Percentiles rank a stretch among this genome's conserved stretches.
Evolutionary conservation across 2,888 invertebrate species (phyloP).

Genomic region (Diplazon laetatorius): DNA sequence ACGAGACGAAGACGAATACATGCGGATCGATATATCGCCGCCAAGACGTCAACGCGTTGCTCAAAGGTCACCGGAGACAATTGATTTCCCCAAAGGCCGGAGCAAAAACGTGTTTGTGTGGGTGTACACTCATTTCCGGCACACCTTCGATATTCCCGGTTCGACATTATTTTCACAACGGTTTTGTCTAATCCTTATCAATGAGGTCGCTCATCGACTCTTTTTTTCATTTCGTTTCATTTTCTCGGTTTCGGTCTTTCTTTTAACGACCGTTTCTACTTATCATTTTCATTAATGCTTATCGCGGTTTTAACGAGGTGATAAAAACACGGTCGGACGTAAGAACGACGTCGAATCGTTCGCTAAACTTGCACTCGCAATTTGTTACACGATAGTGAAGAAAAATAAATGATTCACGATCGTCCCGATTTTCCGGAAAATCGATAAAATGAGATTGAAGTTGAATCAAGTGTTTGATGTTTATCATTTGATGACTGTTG

Average conservation of each 20-base stretch:
- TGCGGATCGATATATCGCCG: constrained; percentile 50
- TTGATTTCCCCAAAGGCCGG: constrained; percentile 35
- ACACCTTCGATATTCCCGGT: no score
- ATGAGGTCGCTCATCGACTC: constrained; percentile 16
- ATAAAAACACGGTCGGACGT: constrained; percentile 17
- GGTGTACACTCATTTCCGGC: not conserved
- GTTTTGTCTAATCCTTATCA: constrained; percentile 18
- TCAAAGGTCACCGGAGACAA: constrained; percentile 50
- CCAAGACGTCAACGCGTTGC: constrained; percentile 43
- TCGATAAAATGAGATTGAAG: no score
- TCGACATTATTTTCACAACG: no score
- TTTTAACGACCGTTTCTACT: constrained; percentile 18
- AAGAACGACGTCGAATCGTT: not conserved
- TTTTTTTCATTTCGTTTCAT: constrained; percentile 21
- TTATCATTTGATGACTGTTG: no score
- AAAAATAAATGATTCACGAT: no score
- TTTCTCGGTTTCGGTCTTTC: no score
- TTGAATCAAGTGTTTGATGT: no score
- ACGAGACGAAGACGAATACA: constrained; percentile 24
- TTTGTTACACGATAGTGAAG: not conserved
- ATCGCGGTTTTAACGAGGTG: constrained; percentile 14
- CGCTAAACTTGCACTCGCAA: not conserved
- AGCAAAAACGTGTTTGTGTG: constrained; percentile 7
- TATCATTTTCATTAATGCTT: constrained; percentile 18
- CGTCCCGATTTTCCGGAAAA: no score